Base-by-base conservation (phyloP, 1,140 invertebrate genomes). In the Colletes latitarsis region DNA sequence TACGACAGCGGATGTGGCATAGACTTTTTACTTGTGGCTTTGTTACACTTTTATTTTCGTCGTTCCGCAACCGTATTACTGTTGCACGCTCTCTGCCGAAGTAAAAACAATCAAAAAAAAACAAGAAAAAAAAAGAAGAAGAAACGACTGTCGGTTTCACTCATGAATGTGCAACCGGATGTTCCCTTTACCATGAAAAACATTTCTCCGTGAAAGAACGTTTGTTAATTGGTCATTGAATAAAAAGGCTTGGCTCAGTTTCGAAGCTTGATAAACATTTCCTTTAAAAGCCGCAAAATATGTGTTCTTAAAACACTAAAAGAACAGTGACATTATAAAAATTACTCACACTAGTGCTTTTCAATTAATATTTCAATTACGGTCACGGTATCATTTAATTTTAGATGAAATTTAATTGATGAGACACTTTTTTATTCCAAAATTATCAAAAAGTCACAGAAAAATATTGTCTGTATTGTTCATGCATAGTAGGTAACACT, bases 21-120 rank as follows among this genome's bases (percentile, higher is more conserved):
- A 39, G 55, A 62, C 46, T 83, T 85, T 83, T 85, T 85, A 79
- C 74, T 77, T 71, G 70, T 6, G 64, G 49, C 67, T 80, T 83
- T 83, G 52, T 81, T 80, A 68, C 66, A 72, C 67, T 85, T 76
- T 85, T 85, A 80, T 85, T 83, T 83, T 69, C 70, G 66, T 81
- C 73, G 30, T 60, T 46, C n/a, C 62, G 21, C 60, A 30, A 60
- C 81, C 30, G 62, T 60, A n/a, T 30, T 46, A 21, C 62, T n/a
- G 53, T 0, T 77, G 17, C 76, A n/a, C 67, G 43, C 49, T 72
- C 52, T 21, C 19, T 8, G 53, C 1, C 12, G 6, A 73, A 66
- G 52, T 63, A 30, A 15, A 15, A 19, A 9, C 39, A 15, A 66
- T 15, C 58, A n/a, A 63, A 17, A 43, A 8, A 72, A 57, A 62